Evolutionary conservation across 2,113 vertebrate species (phyloP).

Genomic region (Muntiacus muntjak): DNA sequence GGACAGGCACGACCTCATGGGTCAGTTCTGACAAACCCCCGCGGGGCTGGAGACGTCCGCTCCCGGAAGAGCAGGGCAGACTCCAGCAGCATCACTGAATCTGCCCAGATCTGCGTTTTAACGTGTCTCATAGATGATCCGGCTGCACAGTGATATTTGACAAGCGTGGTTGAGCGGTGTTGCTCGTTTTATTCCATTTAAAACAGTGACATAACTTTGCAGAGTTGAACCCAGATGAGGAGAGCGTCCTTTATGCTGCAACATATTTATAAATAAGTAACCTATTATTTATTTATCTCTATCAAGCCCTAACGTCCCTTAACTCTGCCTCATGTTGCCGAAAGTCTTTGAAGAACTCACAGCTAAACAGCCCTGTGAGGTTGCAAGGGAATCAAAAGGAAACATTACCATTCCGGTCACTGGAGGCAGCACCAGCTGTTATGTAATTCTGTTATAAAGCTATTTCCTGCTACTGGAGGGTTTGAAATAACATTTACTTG

Average conservation of each 20-base stretch:
- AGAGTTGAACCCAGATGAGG: conserved; percentile 20
- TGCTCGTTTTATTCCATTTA: neutral
- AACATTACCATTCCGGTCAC: conserved; percentile 72
- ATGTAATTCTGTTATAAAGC: conserved; percentile 81
- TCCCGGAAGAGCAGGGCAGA: neutral
- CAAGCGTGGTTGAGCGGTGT: accelerated
- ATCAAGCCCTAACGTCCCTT: neutral
- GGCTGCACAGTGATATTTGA: neutral
- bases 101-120: neutral
- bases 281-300: neutral
- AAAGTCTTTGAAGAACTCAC: conserved; percentile 55
- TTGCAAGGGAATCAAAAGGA: conserved; percentile 68
- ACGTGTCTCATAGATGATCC: accelerated
- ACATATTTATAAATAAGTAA: neutral
- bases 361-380: conserved; percentile 56
- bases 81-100: accelerated
- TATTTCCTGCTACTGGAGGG: conserved; percentile 81
- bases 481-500: conserved; percentile 81
- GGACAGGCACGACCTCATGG: accelerated
- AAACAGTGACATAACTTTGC: neutral
- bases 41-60: accelerated
- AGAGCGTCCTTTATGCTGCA: neutral
- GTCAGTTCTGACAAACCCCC: neutral
- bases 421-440: conserved; percentile 75
- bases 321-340: neutral